These are phyloP conservation scores for Hanleya hanleyi DNA, from an alignment of 2,888 invertebrate species.

Conservation along the genomic window DNA sequence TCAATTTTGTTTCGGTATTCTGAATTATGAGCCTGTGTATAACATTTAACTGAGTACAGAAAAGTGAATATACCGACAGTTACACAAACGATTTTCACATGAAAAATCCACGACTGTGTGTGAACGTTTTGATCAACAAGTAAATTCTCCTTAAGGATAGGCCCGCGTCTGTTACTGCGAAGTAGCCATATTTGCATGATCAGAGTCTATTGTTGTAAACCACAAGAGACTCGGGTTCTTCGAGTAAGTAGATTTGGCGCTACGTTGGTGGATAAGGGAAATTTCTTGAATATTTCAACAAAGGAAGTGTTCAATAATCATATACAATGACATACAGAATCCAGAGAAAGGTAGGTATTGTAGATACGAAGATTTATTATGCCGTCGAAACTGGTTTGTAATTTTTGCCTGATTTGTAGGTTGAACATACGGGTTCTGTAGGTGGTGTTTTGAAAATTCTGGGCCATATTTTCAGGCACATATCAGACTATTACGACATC, in stretches of 20 bases:
- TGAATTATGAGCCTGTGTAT: too few relatives aligned
- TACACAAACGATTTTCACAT: too few relatives aligned
- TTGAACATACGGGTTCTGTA: not conserved
- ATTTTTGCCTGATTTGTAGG: not conserved
- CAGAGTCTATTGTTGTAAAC: not conserved
- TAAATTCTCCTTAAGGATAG: slow-evolving; percentile 58
- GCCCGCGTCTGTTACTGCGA: slow-evolving; percentile 45
- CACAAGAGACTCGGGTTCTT: not conserved
- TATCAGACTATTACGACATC: not conserved
- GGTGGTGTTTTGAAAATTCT: not conserved
- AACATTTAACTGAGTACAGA: too few relatives aligned
- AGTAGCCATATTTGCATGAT: slow-evolving; percentile 1
- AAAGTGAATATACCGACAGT: too few relatives aligned
- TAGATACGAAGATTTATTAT: not conserved
- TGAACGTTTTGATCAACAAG: slow-evolving; percentile 22
- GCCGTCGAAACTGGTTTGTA: not conserved
- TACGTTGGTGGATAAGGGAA: not conserved
- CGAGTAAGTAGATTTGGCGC: not conserved
- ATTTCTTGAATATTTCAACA: not conserved
- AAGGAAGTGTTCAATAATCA: not conserved
- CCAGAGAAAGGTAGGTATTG: not conserved
- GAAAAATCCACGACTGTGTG: not conserved
- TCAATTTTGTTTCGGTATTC: too few relatives aligned
- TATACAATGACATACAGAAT: not conserved
- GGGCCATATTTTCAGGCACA: not conserved